These are phyloP conservation scores for Harlomillsia oculata DNA, from an alignment of 1,140 invertebrate species.

Conservation along the genomic window DNA sequence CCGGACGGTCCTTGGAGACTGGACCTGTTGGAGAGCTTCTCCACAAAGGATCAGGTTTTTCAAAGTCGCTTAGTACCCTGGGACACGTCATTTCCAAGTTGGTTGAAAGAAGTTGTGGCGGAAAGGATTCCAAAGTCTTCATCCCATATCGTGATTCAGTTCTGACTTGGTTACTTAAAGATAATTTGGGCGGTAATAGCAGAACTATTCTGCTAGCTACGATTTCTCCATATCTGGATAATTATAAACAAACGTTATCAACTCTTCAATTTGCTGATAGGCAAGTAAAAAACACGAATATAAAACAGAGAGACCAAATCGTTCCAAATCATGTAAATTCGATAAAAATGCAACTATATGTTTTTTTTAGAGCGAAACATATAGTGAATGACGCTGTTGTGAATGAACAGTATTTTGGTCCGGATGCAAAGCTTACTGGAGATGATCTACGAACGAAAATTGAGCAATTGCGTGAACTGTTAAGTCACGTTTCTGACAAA, in stretches of 20 bases:
- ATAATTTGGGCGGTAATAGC: slow-evolving; percentile 95
- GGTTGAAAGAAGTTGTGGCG: slow-evolving; percentile 64
- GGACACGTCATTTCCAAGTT: slow-evolving; percentile 96
- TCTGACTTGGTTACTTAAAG: slow-evolving; percentile 82
- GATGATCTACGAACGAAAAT: slow-evolving; percentile 93
- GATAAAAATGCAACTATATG: too few relatives aligned
- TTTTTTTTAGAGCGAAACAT: slow-evolving; percentile 70
- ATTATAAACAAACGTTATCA: slow-evolving; percentile 97
- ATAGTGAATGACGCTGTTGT: slow-evolving; percentile 98
- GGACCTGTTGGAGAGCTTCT: slow-evolving; percentile 92
- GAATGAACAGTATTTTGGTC: slow-evolving; percentile 99
- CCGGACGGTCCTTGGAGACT: slow-evolving; percentile 91
- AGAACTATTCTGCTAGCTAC: slow-evolving; percentile 61
- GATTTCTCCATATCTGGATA: slow-evolving; percentile 91
- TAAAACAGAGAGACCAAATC: too few relatives aligned
- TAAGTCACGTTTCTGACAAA: slow-evolving; percentile 38
- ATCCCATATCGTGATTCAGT: slow-evolving; percentile 97
- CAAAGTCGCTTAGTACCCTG: slow-evolving; percentile 87
- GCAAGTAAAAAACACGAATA: too few relatives aligned
- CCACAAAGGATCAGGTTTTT: slow-evolving; percentile 70
- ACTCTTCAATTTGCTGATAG: slow-evolving; percentile 82
- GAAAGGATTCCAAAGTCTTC: slow-evolving; percentile 77
- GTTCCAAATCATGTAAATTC: too few relatives aligned
- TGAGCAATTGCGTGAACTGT: slow-evolving; percentile 72
- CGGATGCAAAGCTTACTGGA: slow-evolving; percentile 88